Conservation (phyloP, 2,113 vertebrate species). For the Ceyx cyanopectus region DNA sequence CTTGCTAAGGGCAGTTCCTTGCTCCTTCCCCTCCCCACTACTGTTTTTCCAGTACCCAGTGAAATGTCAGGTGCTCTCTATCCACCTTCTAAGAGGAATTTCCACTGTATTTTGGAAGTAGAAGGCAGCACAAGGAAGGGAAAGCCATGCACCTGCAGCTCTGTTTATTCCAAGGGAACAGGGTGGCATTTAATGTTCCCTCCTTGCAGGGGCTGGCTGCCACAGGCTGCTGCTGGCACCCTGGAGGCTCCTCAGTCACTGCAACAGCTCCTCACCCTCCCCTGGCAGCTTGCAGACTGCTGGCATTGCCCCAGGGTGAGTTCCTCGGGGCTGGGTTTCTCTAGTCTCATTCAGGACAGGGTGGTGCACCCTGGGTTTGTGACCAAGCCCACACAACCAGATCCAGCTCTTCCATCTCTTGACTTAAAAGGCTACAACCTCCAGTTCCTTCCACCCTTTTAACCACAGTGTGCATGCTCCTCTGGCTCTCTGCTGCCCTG, state of each 20-base stretch:
- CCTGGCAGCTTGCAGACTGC: not conserved
- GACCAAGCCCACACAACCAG: not conserved
- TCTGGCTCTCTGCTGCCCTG: not conserved
- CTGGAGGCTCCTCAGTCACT: not conserved
- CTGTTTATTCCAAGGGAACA: not conserved
- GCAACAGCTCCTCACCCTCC: not conserved
- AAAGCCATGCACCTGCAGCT: not conserved
- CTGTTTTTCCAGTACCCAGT: not conserved
- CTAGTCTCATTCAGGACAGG: not conserved
- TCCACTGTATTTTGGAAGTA: not conserved
- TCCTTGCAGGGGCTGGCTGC: not conserved
- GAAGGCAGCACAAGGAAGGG: not conserved
- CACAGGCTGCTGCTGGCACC: not conserved
- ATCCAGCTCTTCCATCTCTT: not conserved
- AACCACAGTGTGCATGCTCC: not conserved
- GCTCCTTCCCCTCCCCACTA: not conserved
- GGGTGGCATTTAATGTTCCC: not conserved
- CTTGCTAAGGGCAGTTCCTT: not conserved
- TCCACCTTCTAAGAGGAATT: not conserved
- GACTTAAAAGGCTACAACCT: not conserved
- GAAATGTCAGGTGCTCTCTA: not conserved
- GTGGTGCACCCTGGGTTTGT: fast-evolving
- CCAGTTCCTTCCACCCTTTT: not conserved
- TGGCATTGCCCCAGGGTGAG: too few species aligned
- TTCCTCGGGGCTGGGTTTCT: not conserved